Evolutionary conservation across 2,797 vertebrate genomes (phyloP), one percentile per base, ranked within the genome.

Genomic region (Onychomys arenicola): DNA sequence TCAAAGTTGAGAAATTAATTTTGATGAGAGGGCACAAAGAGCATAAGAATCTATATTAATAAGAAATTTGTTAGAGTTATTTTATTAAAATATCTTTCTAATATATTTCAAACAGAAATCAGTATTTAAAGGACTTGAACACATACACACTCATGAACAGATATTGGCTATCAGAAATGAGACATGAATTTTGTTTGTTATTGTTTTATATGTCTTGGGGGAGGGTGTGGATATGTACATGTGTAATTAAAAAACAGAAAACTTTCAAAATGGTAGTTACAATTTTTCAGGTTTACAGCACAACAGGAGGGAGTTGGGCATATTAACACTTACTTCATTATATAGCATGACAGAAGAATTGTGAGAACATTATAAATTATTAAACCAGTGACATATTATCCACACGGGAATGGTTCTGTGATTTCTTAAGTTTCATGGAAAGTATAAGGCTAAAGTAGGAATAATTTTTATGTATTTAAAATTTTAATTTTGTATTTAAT

Each of bases 1-100:
- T 71, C 80, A 91, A 11, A 65, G 27, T 82, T 71, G 19, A 85
- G 27, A 77, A 93, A 59, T 49, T 93, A 87, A 73, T 40, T 87
- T 92, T 90, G 7, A 96, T 78, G 27, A 75, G 3, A 73, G 27
- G 43, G 1, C 3, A 46, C 8, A 78, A 10, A 43, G 37, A 85
- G 14, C n/a, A 27, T 91, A 77, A 25, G 14, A 94, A 85, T 91
- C 4, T 63, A 61, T 83, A 81, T 4, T 88, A 75, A 25, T 82
- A 65, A 85, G 9, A 95, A 63, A 80, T 40, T 34, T 89, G 12
- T 0, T 63, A 81, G 34, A 11, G 2, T 67, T 82, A 73, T 52
- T 85, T 94, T 75, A 90, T 14, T 55, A 25, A 82, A 78, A 81
- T 34, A 40, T 69, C 19, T 3, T 65, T 49, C 8, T 40, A 69